Evolutionary conservation across 2,888 invertebrate genomes (phyloP), one percentile per base, ranked within the genome.

Genomic region (Platycheirus albimanus): DNA sequence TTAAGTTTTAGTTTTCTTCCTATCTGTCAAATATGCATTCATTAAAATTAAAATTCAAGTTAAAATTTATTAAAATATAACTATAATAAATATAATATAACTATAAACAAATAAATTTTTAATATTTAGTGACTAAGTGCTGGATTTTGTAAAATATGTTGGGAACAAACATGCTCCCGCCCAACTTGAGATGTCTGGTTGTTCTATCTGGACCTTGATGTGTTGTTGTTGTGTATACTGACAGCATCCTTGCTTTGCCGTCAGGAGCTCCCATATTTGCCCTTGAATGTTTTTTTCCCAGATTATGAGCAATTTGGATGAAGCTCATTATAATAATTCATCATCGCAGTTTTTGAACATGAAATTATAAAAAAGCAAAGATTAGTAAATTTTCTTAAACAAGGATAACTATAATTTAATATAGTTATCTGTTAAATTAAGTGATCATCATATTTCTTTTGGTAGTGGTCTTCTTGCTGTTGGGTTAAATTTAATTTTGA

Each of bases 141-240:
- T n/a, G n/a, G n/a, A n/a, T n/a, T n/a, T n/a, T n/a, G n/a, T n/a
- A n/a, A n/a, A n/a, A 11, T n/a, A n/a, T n/a, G n/a, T n/a, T n/a
- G n/a, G n/a, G 45, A 45, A 47, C 11, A 10, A 47, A 47, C 20
- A 47, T 47, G 47, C 47, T 47, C 47, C 47, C 47, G n/a, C n/a
- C n/a, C n/a, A n/a, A n/a, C n/a, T n/a, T n/a, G n/a, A n/a, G n/a
- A n/a, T n/a, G n/a, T 19, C 47, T 17, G 17, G 10, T 13, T 41
- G 41, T 0, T 1, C 0, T 38, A 4, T 38, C 5, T 36, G 15
- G 8, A 41, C 17, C 8, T 11, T 20, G 17, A 2, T 47, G 1
- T 20, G 20, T 47, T 47, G 45, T 47, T 20, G 45, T 4, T 17
- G 11, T 11, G 3, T 19, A 19, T 15, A 45, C 1, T 1, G 8